phyloP scores from a whole-genome alignment of 2,797 vertebrate genomes.

The Gymnodraco acuticeps region DNA sequence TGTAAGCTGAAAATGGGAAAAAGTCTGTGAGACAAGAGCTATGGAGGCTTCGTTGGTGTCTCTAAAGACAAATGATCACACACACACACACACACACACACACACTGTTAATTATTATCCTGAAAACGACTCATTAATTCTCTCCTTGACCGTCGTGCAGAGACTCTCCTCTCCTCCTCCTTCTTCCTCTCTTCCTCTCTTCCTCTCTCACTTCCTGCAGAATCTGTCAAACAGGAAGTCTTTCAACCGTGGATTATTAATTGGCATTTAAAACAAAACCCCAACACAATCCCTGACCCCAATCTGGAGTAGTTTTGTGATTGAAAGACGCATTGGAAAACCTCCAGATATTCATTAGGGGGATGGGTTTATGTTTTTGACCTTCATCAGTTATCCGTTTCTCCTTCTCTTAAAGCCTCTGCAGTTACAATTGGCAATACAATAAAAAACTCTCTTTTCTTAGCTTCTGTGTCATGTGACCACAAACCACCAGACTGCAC shows the following conservation, averaged over 20 bases:
- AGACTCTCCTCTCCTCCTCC: conserved; percentile 23
- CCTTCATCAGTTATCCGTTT: conserved; percentile 22
- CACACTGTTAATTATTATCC: conserved; percentile 71
- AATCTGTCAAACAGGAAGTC: conserved; percentile 38
- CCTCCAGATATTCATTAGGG: background rate
- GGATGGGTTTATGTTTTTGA: conserved; percentile 38
- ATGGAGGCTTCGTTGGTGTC: conserved; percentile 19
- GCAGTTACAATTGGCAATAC: background rate
- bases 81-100: conserved; percentile 43
- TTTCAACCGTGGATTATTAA: conserved; percentile 62
- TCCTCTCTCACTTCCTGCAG: conserved; percentile 11
- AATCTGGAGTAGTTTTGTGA: background rate
- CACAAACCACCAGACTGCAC: conserved; percentile 54
- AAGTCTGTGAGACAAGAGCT: background rate
- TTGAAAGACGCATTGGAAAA: background rate
- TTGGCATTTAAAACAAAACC: conserved; percentile 28
- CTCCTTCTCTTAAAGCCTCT: conserved; percentile 7
- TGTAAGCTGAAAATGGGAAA: background rate
- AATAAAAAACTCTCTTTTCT: conserved; percentile 30
- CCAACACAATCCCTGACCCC: conserved; percentile 23
- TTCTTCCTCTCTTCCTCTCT: conserved; percentile 30
- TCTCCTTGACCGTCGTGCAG: conserved; percentile 74
- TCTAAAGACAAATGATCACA: conserved; percentile 13
- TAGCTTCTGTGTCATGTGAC: conserved; percentile 45
- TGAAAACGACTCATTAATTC: conserved; percentile 79